Evolutionary conservation across 2,888 invertebrate genomes (phyloP).

Genomic region (Thecophora atra): DNA sequence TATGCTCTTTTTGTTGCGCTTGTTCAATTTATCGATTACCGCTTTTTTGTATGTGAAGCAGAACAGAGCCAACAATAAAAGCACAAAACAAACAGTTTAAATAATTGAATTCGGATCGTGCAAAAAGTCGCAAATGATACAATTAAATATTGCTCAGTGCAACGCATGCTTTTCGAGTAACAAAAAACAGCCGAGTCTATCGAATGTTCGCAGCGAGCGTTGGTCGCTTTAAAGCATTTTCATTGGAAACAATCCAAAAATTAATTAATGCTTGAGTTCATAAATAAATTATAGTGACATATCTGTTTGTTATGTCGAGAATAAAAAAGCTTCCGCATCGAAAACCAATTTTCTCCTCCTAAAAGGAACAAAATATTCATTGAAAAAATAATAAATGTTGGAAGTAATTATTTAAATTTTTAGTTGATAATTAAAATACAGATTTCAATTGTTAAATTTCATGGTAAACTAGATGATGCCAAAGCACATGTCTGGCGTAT

Average conservation of each 20-base stretch:
- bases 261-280: background rate
- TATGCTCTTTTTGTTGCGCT: background rate
- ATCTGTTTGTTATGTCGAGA: background rate
- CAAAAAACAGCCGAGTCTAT: background rate
- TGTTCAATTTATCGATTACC: background rate
- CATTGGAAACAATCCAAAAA: background rate
- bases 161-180: background rate
- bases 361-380: too few relatives aligned
- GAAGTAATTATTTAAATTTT: too few relatives aligned
- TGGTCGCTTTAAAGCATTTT: background rate
- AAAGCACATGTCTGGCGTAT: background rate
- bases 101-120: constrained; percentile 2
- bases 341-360: background rate
- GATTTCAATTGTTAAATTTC: too few relatives aligned
- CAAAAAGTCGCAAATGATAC: background rate
- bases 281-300: constrained; percentile 12
- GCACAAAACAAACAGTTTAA: background rate
- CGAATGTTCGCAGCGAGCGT: background rate
- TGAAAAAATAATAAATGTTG: too few relatives aligned
- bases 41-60: background rate
- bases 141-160: background rate
- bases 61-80: background rate
- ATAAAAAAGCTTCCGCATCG: background rate
- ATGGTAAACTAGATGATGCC: too few relatives aligned
- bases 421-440: too few relatives aligned